phyloP scores from a whole-genome alignment of 1,140 invertebrate species.

The Pogonomyrmex barbatus region DNA sequence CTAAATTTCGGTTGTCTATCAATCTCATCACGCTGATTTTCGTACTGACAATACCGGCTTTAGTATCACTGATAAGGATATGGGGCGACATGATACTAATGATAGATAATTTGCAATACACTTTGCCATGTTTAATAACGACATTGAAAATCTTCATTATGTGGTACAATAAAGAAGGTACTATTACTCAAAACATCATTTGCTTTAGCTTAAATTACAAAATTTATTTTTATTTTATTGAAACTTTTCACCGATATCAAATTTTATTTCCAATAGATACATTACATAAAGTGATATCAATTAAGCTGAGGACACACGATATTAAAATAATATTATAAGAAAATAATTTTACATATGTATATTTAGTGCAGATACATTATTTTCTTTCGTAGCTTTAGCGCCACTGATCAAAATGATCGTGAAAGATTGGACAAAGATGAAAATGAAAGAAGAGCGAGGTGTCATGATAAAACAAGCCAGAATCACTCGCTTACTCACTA shows the following conservation, averaged over 20 bases:
- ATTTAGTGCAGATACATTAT: not conserved
- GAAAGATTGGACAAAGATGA: slow-evolving; percentile 40
- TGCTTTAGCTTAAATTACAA: too few species aligned
- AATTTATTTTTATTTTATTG: too few species aligned
- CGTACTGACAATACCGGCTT: not conserved
- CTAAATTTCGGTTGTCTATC: too few species aligned
- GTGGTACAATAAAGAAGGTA: not conserved
- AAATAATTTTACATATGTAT: too few species aligned
- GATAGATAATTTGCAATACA: too few species aligned
- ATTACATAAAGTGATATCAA: not conserved
- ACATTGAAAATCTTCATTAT: too few species aligned
- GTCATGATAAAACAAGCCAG: not conserved
- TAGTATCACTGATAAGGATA: not conserved
- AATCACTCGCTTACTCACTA: not conserved
- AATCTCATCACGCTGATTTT: not conserved
- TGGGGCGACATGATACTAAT: too few species aligned
- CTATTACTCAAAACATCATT: not conserved
- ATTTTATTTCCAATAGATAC: too few species aligned
- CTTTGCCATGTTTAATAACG: too few species aligned
- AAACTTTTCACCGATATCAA: too few species aligned
- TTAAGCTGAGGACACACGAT: too few species aligned
- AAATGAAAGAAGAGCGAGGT: slow-evolving; percentile 14
- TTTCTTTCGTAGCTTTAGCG: not conserved
- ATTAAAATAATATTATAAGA: not conserved
- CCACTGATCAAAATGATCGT: slow-evolving; percentile 31